Conservation (phyloP, 2,797 vertebrate genomes). For the Smutsia temminckii region DNA sequence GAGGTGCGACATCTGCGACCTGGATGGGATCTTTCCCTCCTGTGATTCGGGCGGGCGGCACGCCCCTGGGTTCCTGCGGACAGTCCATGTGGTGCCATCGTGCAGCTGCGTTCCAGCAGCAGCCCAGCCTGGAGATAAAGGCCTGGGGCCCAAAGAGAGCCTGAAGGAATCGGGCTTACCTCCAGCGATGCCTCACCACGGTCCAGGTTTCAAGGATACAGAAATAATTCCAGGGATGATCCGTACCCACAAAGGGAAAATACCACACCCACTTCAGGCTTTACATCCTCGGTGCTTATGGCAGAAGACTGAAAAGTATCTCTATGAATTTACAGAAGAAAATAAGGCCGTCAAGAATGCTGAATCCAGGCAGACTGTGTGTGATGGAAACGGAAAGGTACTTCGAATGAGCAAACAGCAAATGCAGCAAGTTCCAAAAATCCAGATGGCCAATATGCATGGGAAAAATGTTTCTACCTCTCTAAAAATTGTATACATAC, state of each 20-base stretch:
- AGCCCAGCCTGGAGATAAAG: neutral
- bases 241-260: neutral
- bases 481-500: neutral
- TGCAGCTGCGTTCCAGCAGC: fast-evolving
- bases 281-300: neutral
- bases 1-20: neutral
- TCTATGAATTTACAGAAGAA: neutral
- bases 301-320: neutral
- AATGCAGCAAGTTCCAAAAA: conserved; percentile 14
- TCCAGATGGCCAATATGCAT: neutral
- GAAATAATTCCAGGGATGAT: neutral
- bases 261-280: neutral
- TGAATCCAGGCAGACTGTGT: neutral
- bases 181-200: neutral
- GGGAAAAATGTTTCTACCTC: neutral
- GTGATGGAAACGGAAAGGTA: neutral
- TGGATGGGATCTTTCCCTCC: neutral
- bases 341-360: neutral
- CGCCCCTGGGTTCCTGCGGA: neutral
- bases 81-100: neutral
- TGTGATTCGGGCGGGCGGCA: neutral
- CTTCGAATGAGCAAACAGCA: neutral
- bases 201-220: neutral
- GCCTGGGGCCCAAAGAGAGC: neutral
- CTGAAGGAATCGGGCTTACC: neutral